Percentiles rank a stretch among this genome's conserved stretches.
Conservation (phyloP, 2,797 vertebrate species). For the Myripristis murdjan region DNA sequence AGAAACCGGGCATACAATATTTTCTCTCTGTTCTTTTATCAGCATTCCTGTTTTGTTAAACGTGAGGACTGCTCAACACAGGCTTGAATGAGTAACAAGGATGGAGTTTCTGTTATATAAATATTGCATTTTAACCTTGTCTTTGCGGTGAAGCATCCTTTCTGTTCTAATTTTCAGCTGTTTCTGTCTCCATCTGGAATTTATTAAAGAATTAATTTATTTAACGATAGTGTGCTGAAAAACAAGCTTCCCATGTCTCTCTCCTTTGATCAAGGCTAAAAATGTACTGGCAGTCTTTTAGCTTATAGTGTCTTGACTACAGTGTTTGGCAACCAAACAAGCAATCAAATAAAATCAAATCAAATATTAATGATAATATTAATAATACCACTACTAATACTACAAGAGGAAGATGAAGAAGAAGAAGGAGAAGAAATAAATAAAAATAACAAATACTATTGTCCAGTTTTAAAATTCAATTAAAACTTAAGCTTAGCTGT, state of each 20-base stretch:
- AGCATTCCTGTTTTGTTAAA: conserved; percentile 55
- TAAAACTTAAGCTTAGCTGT: too few species aligned
- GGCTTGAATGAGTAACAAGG: conserved; percentile 58
- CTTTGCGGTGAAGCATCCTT: conserved; percentile 22
- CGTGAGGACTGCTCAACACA: conserved; percentile 35
- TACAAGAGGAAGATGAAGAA: too few species aligned
- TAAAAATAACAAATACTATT: neutral
- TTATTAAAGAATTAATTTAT: conserved; percentile 4
- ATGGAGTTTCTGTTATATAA: conserved; percentile 37
- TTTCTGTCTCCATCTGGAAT: conserved; percentile 27
- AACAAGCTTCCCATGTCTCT: conserved; percentile 2
- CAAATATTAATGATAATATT: too few species aligned
- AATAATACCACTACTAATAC: too few species aligned
- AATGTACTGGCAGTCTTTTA: neutral
- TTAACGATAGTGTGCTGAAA: neutral
- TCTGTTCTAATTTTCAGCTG: conserved; percentile 1
- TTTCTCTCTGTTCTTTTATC: conserved; percentile 65
- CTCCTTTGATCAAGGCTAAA: neutral
- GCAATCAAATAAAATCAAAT: too few species aligned
- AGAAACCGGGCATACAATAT: conserved; percentile 52
- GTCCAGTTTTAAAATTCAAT: neutral
- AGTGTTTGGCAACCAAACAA: too few species aligned
- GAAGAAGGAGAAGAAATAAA: too few species aligned
- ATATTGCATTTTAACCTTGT: conserved; percentile 50
- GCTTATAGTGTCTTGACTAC: neutral